Evolutionary conservation across 1,140 invertebrate genomes (phyloP).

Genomic region (Bombus confusus): DNA sequence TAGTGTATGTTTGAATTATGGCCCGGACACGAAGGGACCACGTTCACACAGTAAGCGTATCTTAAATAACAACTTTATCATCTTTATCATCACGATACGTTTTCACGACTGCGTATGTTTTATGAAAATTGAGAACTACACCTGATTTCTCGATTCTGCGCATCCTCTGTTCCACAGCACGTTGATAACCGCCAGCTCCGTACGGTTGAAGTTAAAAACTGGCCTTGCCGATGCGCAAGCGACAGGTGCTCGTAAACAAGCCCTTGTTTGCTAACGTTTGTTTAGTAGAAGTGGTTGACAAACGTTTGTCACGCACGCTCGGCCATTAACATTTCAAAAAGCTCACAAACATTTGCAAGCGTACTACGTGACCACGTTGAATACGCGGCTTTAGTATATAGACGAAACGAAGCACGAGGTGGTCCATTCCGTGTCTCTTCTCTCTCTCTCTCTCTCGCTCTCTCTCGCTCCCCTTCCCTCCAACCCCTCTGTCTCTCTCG

Average conservation of each 20-base stretch:
- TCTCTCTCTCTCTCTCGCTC: neutral
- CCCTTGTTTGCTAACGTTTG: slow-evolving; percentile 7
- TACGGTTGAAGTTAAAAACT: neutral
- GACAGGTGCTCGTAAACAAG: neutral
- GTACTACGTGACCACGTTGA: neutral
- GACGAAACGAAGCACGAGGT: slow-evolving; percentile 36
- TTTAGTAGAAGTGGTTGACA: slow-evolving; percentile 9
- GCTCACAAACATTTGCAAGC: slow-evolving; percentile 10
- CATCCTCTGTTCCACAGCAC: neutral
- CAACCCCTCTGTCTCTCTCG: neutral
- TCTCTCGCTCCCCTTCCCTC: neutral
- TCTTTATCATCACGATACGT: too few relatives aligned
- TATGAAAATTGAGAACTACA: too few relatives aligned
- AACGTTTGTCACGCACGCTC: neutral
- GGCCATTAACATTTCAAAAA: slow-evolving; percentile 5
- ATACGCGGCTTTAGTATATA: neutral
- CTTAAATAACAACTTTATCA: too few relatives aligned
- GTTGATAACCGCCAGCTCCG: neutral
- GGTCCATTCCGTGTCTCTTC: slow-evolving; percentile 63
- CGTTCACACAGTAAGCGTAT: neutral
- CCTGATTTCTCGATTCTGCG: too few relatives aligned
- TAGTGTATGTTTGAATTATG: neutral
- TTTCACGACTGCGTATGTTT: too few relatives aligned
- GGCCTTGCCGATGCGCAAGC: neutral
- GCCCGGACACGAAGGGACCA: neutral